Evolutionary conservation across 2,888 invertebrate genomes (phyloP).

Genomic region (Ochropacha duplaris): DNA sequence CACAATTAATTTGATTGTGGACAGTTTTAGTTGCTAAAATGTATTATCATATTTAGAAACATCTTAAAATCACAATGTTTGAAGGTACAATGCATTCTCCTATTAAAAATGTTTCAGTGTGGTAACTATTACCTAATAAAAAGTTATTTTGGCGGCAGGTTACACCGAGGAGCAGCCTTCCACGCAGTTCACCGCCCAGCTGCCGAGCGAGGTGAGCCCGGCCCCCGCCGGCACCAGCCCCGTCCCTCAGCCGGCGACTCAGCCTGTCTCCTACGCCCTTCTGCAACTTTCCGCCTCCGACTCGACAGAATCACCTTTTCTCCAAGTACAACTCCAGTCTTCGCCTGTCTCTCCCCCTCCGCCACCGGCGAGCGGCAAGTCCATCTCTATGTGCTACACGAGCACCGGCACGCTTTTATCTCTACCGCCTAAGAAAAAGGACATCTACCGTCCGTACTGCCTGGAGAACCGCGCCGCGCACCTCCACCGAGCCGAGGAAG

Average conservation of each 20-base stretch:
- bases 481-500: constrained; percentile 88
- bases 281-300: constrained; percentile 74
- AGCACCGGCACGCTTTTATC: constrained; percentile 92
- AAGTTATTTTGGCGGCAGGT: constrained; percentile 78
- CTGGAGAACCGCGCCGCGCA: constrained; percentile 86
- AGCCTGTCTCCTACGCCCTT: constrained; percentile 77
- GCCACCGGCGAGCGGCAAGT: constrained; percentile 85
- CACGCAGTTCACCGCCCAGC: constrained; percentile 89
- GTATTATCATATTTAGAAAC: too few relatives aligned
- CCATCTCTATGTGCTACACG: constrained; percentile 92
- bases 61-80: too few relatives aligned
- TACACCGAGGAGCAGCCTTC: constrained; percentile 91
- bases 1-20: too few relatives aligned
- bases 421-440: constrained; percentile 94
- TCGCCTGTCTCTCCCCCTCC: constrained; percentile 77
- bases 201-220: constrained; percentile 87
- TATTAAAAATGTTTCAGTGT: neutral
- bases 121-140: neutral
- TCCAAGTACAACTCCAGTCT: constrained; percentile 76
- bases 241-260: constrained; percentile 64
- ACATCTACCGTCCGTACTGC: constrained; percentile 95
- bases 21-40: too few relatives aligned
- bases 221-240: constrained; percentile 65
- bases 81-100: too few relatives aligned
- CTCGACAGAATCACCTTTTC: constrained; percentile 65